Conservation (phyloP, 2,113 vertebrate species). For the Pachyramphus minor region DNA sequence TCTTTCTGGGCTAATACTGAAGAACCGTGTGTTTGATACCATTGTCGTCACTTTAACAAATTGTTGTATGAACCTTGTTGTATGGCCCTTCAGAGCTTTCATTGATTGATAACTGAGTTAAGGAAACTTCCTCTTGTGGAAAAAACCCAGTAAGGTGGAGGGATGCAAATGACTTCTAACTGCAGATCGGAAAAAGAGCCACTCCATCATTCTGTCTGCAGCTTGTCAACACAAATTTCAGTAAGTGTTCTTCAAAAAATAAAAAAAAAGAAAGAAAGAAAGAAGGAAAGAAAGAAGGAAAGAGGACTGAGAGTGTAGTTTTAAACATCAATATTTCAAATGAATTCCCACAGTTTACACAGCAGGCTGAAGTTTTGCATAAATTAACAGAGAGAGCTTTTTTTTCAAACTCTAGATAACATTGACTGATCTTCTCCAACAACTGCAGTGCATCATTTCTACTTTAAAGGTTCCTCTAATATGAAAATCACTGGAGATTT, state of each 20-base stretch:
- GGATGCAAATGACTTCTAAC: constrained; percentile 49
- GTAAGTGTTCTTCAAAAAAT: background rate
- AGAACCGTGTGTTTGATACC: constrained; percentile 31
- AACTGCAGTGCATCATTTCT: background rate
- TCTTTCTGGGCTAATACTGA: constrained; percentile 40
- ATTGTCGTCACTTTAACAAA: constrained; percentile 38
- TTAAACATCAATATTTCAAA: constrained; percentile 11
- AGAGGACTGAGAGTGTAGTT: background rate
- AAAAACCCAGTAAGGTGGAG: background rate
- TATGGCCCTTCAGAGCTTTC: constrained; percentile 28
- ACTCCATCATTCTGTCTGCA: constrained; percentile 40
- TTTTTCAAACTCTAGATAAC: background rate
- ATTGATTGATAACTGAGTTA: constrained; percentile 54
- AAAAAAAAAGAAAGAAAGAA: background rate
- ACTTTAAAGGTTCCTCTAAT: background rate
- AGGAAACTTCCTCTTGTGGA: constrained; percentile 26
- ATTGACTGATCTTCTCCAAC: background rate
- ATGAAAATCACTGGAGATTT: background rate
- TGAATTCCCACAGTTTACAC: background rate
- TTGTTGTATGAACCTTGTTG: background rate
- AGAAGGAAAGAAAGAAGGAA: no score
- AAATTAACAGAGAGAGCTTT: background rate
- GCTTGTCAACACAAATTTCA: constrained; percentile 27
- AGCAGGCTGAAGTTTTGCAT: background rate
- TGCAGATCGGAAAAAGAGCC: constrained; percentile 22